Percentiles rank a stretch among this genome's conserved stretches.
phyloP scores from a whole-genome alignment of 2,797 vertebrate species.

The Schizothorax lantsangensis region DNA sequence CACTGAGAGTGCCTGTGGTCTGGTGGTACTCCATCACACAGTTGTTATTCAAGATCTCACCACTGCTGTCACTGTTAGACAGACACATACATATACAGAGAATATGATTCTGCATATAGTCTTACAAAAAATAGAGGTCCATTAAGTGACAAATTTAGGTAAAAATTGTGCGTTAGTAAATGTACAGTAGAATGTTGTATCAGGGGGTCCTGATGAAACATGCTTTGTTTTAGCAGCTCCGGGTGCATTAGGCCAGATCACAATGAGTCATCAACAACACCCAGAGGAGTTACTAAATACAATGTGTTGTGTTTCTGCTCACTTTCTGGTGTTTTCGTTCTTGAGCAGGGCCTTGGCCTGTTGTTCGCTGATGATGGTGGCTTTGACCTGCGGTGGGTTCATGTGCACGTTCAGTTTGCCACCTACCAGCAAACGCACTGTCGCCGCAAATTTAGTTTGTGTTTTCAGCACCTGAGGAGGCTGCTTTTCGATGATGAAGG shows the following conservation, averaged over 20 bases:
- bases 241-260: background rate
- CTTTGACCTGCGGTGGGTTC: slow-evolving; percentile 97
- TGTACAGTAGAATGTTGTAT: background rate
- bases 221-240: background rate
- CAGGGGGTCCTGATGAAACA: background rate
- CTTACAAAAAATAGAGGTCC: slow-evolving; percentile 17
- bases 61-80: slow-evolving; percentile 87
- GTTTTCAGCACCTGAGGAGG: slow-evolving; percentile 94
- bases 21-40: slow-evolving; percentile 95
- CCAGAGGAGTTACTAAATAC: slow-evolving; percentile 1
- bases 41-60: slow-evolving; percentile 95
- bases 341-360: slow-evolving; percentile 95
- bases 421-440: slow-evolving; percentile 91
- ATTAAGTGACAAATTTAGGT: background rate
- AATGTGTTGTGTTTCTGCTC: slow-evolving; percentile 18
- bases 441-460: slow-evolving; percentile 95
- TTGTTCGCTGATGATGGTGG: slow-evolving; percentile 95
- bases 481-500: slow-evolving; percentile 98
- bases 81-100: background rate
- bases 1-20: slow-evolving; percentile 77
- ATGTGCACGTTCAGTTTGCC: slow-evolving; percentile 97
- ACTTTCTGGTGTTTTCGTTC: slow-evolving; percentile 91
- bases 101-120: background rate
- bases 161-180: slow-evolving; percentile 32
- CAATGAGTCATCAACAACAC: slow-evolving; percentile 11